Evolutionary conservation across 2,113 vertebrate species (phyloP).

Genomic region (Tachuris rubrigastra): DNA sequence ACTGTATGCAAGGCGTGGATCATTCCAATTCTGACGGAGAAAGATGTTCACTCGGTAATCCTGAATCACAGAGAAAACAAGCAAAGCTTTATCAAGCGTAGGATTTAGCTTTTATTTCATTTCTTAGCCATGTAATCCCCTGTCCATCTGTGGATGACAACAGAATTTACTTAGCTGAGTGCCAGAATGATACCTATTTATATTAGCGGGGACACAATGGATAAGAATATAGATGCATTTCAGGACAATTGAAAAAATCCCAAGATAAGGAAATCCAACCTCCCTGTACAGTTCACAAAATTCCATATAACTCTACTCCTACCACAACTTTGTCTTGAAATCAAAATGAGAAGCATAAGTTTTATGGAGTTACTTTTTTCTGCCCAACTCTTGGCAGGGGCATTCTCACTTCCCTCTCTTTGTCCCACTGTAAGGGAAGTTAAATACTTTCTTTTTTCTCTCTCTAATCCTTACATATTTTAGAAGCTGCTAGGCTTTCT

Average conservation of each 20-base stretch:
- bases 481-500: not conserved
- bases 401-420: not conserved
- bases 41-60: conserved; percentile 98
- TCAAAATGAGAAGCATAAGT: not conserved
- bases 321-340: not conserved
- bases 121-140: conserved; percentile 43
- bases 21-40: conserved; percentile 97
- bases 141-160: conserved; percentile 48
- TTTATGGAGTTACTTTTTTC: not conserved
- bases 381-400: fast-evolving
- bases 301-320: not conserved
- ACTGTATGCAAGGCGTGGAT: conserved; percentile 90
- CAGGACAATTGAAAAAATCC: not conserved
- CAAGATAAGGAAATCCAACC: not conserved
- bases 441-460: not conserved
- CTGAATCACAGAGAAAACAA: conserved; percentile 68
- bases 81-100: conserved; percentile 12
- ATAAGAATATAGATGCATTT: conserved; percentile 10
- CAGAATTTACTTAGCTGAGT: conserved; percentile 34
- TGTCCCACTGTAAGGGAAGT: not conserved
- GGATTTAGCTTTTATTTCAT: conserved; percentile 56
- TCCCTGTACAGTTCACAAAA: not conserved
- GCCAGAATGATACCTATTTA: conserved; percentile 32
- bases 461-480: not conserved
- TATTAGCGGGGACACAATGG: not conserved